phyloP scores from a whole-genome alignment of 2,888 invertebrate genomes.

The Ligdia adustata region DNA sequence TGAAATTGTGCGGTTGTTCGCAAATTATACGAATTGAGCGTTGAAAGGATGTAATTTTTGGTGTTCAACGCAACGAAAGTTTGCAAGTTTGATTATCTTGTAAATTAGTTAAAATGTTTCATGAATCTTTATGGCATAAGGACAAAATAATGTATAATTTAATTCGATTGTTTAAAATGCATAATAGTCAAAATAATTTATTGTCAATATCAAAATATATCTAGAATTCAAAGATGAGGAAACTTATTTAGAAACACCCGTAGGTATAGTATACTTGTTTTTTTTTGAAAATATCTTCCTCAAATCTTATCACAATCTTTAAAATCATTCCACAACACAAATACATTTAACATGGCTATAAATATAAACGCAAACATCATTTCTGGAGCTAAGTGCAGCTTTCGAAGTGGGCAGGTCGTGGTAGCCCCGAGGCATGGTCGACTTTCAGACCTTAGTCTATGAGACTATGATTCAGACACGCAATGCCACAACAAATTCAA shows the following conservation, averaged over 20 bases:
- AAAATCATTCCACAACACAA: constrained; percentile 29
- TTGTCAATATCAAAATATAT: too few relatives aligned
- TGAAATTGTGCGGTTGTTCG: constrained; percentile 44
- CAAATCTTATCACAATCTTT: too few relatives aligned
- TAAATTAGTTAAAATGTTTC: too few relatives aligned
- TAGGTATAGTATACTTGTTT: too few relatives aligned
- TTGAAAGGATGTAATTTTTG: constrained; percentile 23
- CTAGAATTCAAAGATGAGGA: too few relatives aligned
- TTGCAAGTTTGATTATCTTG: too few relatives aligned
- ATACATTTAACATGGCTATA: constrained; percentile 39
- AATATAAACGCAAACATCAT: constrained; percentile 45
- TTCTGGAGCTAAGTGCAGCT: constrained; percentile 44
- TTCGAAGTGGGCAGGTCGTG: constrained; percentile 63
- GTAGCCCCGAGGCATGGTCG: constrained; percentile 60
- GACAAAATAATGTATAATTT: too few relatives aligned
- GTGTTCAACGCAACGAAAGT: constrained; percentile 1
- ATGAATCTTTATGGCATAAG: too few relatives aligned
- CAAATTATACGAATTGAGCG: constrained; percentile 36
- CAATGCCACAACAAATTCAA: constrained; percentile 26
- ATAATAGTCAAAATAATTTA: too few relatives aligned
- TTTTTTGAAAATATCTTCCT: too few relatives aligned
- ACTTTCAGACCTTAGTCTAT: constrained; percentile 54
- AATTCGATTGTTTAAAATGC: too few relatives aligned
- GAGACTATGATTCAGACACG: constrained; percentile 53
- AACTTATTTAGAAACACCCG: too few relatives aligned